phyloP scores from a whole-genome alignment of 1,140 invertebrate species.

The Heliconius nattereri region DNA sequence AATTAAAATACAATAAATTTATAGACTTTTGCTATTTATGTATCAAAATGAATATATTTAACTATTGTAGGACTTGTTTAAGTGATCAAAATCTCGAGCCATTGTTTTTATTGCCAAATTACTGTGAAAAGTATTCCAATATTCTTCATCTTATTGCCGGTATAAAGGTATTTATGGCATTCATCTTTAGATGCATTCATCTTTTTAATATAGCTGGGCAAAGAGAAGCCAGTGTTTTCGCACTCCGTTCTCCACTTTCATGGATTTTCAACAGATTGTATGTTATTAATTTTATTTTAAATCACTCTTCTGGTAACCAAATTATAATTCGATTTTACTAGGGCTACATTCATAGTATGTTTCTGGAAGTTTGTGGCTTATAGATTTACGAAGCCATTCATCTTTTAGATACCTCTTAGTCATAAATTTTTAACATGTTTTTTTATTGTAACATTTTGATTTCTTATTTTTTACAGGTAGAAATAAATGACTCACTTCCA shows the following conservation, averaged over 20 bases:
- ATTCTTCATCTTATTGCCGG: slow-evolving; percentile 52
- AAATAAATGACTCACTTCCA: slow-evolving; percentile 57
- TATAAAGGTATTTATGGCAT: slow-evolving; percentile 54
- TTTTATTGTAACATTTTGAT: no score
- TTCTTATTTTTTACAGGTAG: slow-evolving; percentile 45
- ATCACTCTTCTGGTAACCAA: not conserved
- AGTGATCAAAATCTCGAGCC: slow-evolving; percentile 49
- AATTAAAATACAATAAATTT: not conserved
- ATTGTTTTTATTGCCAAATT: slow-evolving; percentile 53
- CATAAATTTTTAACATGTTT: no score
- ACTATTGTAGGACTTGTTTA: slow-evolving; percentile 62
- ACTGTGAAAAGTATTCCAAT: slow-evolving; percentile 60
- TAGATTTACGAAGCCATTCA: no score
- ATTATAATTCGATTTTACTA: no score
- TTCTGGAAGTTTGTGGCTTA: no score
- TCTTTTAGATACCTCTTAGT: no score
- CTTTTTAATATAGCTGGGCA: not conserved
- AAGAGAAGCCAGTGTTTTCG: not conserved
- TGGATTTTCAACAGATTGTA: no score
- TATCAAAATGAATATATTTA: slow-evolving; percentile 49
- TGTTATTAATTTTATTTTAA: not conserved
- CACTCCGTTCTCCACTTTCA: not conserved
- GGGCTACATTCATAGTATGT: no score
- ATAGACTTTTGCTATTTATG: not conserved
- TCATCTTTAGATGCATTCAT: not conserved